These are phyloP conservation scores for Tapera naevia DNA, from an alignment of 2,797 vertebrate genomes.

Conservation along the genomic window DNA sequence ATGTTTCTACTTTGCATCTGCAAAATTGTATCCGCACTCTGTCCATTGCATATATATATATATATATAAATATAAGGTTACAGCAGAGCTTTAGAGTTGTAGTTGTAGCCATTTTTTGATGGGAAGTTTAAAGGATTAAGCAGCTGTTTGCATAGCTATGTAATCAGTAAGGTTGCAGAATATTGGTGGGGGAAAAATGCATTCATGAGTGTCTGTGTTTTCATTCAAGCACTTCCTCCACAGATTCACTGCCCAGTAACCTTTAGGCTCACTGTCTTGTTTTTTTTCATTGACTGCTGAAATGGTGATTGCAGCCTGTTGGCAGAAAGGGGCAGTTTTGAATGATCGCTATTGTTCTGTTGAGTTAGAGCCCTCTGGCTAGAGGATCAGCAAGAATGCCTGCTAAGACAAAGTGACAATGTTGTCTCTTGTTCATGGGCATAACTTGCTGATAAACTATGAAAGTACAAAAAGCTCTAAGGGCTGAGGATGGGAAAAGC, in stretches of 20 bases:
- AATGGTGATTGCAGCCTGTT: conserved; percentile 66
- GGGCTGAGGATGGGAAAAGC: neutral
- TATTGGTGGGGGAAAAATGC: neutral
- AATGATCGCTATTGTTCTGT: conserved; percentile 75
- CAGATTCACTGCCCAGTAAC: conserved; percentile 52
- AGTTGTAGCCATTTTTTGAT: neutral
- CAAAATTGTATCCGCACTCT: neutral
- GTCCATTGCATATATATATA: neutral
- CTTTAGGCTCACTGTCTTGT: conserved; percentile 34
- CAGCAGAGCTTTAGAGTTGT: neutral
- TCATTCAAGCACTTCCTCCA: conserved; percentile 34
- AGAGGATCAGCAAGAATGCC: conserved; percentile 56
- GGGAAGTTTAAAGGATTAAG: conserved; percentile 15
- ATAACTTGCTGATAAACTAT: conserved; percentile 40
- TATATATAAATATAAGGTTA: neutral
- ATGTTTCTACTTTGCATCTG: neutral
- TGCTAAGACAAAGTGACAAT: conserved; percentile 53
- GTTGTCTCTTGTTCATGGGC: conserved; percentile 26
- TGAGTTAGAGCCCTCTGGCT: conserved; percentile 58
- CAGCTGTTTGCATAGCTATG: neutral
- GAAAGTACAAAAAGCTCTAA: neutral
- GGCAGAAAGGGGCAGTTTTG: conserved; percentile 60
- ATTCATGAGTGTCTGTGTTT: neutral
- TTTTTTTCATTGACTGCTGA: conserved; percentile 54
- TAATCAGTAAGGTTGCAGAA: conserved; percentile 12